Evolutionary conservation across 2,888 invertebrate genomes (phyloP).

Genomic region (Tillus elongatus): DNA sequence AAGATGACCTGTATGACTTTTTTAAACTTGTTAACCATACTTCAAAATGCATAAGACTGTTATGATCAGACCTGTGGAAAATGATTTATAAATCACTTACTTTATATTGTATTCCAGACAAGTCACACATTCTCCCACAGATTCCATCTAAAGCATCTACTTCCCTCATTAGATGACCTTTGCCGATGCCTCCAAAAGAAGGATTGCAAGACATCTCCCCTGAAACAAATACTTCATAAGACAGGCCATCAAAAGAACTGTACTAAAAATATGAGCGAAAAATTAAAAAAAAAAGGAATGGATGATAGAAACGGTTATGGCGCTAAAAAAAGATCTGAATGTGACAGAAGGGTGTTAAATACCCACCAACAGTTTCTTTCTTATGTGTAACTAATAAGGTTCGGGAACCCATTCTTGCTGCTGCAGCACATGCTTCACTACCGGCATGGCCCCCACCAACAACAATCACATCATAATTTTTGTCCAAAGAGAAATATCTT

Average conservation of each 20-base stretch:
- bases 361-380: conserved; percentile 64
- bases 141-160: conserved; percentile 83
- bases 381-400: conserved; percentile 80
- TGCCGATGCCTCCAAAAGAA: conserved; percentile 87
- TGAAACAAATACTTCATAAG: conserved; percentile 30
- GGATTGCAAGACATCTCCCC: conserved; percentile 93
- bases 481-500: conserved; percentile 14
- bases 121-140: conserved; percentile 71
- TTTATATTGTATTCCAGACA: conserved; percentile 72
- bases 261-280: background rate
- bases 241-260: background rate
- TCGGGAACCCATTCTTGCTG: conserved; percentile 71
- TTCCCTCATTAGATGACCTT: conserved; percentile 80
- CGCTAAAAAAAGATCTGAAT: no score
- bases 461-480: conserved; percentile 62
- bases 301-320: no score
- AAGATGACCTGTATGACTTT: no score
- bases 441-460: conserved; percentile 91
- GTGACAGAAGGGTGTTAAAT: no score
- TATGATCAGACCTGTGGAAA: no score
- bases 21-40: no score
- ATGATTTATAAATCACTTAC: conserved; percentile 29
- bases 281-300: background rate
- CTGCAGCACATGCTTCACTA: conserved; percentile 75
- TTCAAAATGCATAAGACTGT: no score